These are phyloP conservation scores for Ceratothoa steindachneri DNA, from an alignment of 2,888 invertebrate genomes.

Conservation along the genomic window DNA sequence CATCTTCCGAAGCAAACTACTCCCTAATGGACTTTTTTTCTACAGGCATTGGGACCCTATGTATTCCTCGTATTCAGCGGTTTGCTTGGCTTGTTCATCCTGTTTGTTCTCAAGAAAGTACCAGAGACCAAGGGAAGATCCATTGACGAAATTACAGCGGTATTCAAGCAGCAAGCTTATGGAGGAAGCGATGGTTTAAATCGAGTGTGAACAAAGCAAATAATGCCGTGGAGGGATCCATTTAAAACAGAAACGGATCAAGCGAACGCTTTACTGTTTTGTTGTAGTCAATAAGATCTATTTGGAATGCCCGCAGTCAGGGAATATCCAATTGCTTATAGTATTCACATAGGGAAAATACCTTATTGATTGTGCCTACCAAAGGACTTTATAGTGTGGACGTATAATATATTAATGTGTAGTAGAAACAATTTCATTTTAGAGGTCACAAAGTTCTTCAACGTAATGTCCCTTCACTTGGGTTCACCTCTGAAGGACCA, in stretches of 20 bases:
- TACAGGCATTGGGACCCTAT: slow-evolving; percentile 63
- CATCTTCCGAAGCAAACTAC: too few species aligned
- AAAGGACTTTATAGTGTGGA: too few species aligned
- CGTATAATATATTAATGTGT: not conserved
- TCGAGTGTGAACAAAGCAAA: slow-evolving; percentile 26
- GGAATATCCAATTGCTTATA: not conserved
- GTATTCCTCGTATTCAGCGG: slow-evolving; percentile 76
- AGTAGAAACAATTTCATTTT: too few species aligned
- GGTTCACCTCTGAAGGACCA: not conserved
- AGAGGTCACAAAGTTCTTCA: not conserved
- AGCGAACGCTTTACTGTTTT: not conserved
- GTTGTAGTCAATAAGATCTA: not conserved
- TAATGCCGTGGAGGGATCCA: not conserved
- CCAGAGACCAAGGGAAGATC: slow-evolving; percentile 87
- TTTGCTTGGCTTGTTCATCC: slow-evolving; percentile 66
- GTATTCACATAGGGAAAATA: not conserved
- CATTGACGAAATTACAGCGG: slow-evolving; percentile 75
- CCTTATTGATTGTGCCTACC: not conserved
- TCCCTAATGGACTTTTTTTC: too few species aligned
- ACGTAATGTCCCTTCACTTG: not conserved
- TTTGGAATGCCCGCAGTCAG: not conserved
- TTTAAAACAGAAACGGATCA: not conserved
- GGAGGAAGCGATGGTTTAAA: slow-evolving; percentile 30
- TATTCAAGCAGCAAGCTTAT: slow-evolving; percentile 63
- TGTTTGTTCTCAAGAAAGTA: slow-evolving; percentile 76